A percentile compares a stretch with the other conserved stretches of the same genome.
phyloP scores from a whole-genome alignment of 2,113 vertebrate species.

The Rallus limicola region DNA sequence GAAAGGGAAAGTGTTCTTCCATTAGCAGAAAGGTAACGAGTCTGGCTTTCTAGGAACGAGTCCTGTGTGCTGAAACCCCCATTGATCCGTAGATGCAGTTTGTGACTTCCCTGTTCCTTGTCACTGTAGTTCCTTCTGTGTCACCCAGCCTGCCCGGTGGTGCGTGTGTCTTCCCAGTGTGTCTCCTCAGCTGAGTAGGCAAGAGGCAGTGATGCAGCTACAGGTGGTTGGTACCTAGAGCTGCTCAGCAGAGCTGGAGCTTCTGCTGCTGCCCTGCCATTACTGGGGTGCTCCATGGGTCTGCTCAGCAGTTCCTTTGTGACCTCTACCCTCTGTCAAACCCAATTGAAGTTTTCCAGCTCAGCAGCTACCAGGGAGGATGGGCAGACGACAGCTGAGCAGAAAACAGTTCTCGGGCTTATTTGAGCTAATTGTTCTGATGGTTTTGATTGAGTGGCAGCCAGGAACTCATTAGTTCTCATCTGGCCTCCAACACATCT shows the following conservation, averaged over 20 bases:
- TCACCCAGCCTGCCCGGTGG: neutral
- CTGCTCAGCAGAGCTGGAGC: neutral
- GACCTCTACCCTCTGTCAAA: slow-evolving; percentile 39
- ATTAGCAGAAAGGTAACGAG: neutral
- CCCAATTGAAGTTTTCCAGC: neutral
- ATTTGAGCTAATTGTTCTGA: slow-evolving; percentile 48
- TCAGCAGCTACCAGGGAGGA: neutral
- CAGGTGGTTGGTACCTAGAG: fast-evolving
- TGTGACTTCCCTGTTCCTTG: neutral
- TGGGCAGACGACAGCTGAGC: neutral
- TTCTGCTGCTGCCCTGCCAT: neutral
- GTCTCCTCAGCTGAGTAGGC: fast-evolving
- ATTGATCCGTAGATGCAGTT: fast-evolving
- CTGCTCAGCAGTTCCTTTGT: neutral
- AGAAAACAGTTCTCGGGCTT: neutral
- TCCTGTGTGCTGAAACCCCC: neutral
- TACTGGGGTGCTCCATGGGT: neutral
- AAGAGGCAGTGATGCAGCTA: neutral
- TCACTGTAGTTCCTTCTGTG: neutral
- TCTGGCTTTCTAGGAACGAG: neutral
- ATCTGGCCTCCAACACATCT: neutral
- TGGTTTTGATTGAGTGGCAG: slow-evolving; percentile 11
- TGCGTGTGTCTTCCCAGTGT: neutral
- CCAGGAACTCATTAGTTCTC: slow-evolving; percentile 52
- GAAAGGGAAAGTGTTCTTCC: neutral